A percentile compares a stretch with the other conserved stretches of the same genome.
phyloP scores from a whole-genome alignment of 2,113 vertebrate species.

The Helogale parvula region DNA sequence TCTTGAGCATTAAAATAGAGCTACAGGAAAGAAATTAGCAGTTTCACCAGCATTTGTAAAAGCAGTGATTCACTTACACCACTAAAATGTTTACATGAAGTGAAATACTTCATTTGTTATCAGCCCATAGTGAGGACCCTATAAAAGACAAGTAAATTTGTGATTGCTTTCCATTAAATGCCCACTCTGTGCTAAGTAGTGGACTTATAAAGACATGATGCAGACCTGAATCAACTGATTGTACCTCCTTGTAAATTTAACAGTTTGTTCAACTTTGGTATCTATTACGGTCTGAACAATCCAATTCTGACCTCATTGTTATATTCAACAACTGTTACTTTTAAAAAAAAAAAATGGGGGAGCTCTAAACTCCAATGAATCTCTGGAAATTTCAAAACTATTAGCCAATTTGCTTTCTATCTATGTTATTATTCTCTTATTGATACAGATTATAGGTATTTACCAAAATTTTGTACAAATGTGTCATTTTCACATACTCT shows the following conservation, averaged over 20 bases:
- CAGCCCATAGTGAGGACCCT: background rate
- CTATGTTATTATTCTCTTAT: background rate
- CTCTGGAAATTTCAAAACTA: background rate
- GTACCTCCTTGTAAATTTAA: slow-evolving; percentile 39
- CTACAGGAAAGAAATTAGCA: background rate
- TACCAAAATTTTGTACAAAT: slow-evolving; percentile 30
- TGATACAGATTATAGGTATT: background rate
- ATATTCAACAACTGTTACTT: slow-evolving; percentile 22
- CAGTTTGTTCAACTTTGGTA: background rate
- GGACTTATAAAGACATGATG: slow-evolving; percentile 19
- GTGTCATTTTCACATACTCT: background rate
- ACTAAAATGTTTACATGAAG: slow-evolving; percentile 59
- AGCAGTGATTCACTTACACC: slow-evolving; percentile 6
- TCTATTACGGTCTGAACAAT: slow-evolving; percentile 27
- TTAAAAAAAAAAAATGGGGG: slow-evolving; percentile 15
- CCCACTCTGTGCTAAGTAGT: slow-evolving; percentile 1
- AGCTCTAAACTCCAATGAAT: background rate
- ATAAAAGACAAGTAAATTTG: slow-evolving; percentile 38
- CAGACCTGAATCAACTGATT: background rate
- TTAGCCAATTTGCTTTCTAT: background rate
- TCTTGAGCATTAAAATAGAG: slow-evolving; percentile 46
- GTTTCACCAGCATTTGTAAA: slow-evolving; percentile 54
- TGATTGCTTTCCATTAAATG: slow-evolving; percentile 44
- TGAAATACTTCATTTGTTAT: slow-evolving; percentile 27
- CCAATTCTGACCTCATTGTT: background rate